These are phyloP conservation scores for Adelognathus sp. DNA, from an alignment of 2,888 invertebrate genomes.

Conservation along the genomic window DNA sequence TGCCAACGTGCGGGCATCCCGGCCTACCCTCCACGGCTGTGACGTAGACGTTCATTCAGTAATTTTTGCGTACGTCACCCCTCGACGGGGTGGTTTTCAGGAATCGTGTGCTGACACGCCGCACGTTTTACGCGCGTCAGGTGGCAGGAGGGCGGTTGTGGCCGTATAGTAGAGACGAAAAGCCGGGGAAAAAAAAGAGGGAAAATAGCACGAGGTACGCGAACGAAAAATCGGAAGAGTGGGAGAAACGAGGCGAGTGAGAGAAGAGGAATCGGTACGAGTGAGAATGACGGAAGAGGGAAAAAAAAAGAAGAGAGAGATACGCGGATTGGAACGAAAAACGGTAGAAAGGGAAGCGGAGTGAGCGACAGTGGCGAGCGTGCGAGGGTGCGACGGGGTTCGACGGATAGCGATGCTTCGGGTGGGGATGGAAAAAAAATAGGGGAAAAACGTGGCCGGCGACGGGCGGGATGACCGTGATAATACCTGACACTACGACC, in stretches of 20 bases:
- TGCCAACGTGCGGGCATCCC: slow-evolving; percentile 49
- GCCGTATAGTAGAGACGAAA: slow-evolving; percentile 46
- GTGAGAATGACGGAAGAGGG: slow-evolving; percentile 50
- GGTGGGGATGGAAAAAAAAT: slow-evolving; percentile 77
- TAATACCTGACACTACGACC: slow-evolving; percentile 64
- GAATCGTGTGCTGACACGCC: slow-evolving; percentile 53
- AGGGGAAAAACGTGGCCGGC: slow-evolving; percentile 74
- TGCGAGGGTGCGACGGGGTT: slow-evolving; percentile 61
- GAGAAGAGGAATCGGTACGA: slow-evolving; percentile 48
- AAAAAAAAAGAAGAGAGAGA: slow-evolving; percentile 25
- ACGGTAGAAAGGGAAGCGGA: slow-evolving; percentile 43
- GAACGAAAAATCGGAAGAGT: slow-evolving; percentile 45
- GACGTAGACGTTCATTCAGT: slow-evolving; percentile 81
- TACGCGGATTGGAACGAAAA: background rate
- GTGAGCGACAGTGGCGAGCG: slow-evolving; percentile 49
- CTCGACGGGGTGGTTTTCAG: slow-evolving; percentile 57
- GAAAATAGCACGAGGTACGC: slow-evolving; percentile 42
- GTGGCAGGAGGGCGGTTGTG: slow-evolving; percentile 33
- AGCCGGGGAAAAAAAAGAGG: slow-evolving; percentile 49
- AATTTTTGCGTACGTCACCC: slow-evolving; percentile 80
- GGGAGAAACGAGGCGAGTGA: slow-evolving; percentile 14
- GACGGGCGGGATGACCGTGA: slow-evolving; percentile 70
- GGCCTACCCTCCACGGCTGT: slow-evolving; percentile 56
- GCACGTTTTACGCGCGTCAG: slow-evolving; percentile 64
- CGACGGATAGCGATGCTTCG: slow-evolving; percentile 70